These are phyloP conservation scores for Drosophila pallidifrons DNA, from an alignment of 1,140 invertebrate species.

Conservation along the genomic window DNA sequence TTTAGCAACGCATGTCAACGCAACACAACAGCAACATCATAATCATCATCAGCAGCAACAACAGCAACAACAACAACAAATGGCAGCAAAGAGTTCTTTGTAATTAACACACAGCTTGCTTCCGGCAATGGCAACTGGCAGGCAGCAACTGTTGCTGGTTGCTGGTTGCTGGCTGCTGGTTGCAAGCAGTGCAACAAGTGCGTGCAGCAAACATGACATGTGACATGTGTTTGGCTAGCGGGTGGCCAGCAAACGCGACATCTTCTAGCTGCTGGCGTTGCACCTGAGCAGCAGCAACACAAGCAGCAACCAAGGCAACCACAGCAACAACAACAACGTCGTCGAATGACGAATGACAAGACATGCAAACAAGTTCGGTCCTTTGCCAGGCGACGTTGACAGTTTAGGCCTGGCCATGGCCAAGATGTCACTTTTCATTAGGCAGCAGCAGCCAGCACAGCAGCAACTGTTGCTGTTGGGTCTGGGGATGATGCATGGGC, in stretches of 20 bases:
- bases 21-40: conserved; percentile 64
- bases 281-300: conserved; percentile 51
- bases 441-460: conserved; percentile 48
- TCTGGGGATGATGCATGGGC: conserved; percentile 75
- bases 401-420: conserved; percentile 78
- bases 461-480: conserved; percentile 40
- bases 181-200: conserved; percentile 54
- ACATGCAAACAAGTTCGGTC: conserved; percentile 70
- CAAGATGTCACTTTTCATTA: conserved; percentile 85
- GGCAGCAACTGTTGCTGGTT: conserved; percentile 12
- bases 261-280: conserved; percentile 79
- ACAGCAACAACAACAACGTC: conserved; percentile 23
- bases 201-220: conserved; percentile 68
- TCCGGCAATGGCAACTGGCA: conserved; percentile 59
- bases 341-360: conserved; percentile 77
- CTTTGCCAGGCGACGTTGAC: conserved; percentile 65
- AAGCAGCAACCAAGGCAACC: not conserved
- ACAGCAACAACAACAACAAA: conserved; percentile 40
- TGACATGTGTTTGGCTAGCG: conserved; percentile 79
- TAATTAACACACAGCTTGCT: conserved; percentile 81
- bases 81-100: conserved; percentile 55
- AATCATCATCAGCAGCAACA: conserved; percentile 48
- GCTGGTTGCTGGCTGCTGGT: not conserved
- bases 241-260: conserved; percentile 75
- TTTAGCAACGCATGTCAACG: conserved; percentile 82